Percentiles rank a stretch among this genome's conserved stretches.
Conservation (phyloP, 2,888 invertebrate genomes). For the Pterobdella sp. region DNA sequence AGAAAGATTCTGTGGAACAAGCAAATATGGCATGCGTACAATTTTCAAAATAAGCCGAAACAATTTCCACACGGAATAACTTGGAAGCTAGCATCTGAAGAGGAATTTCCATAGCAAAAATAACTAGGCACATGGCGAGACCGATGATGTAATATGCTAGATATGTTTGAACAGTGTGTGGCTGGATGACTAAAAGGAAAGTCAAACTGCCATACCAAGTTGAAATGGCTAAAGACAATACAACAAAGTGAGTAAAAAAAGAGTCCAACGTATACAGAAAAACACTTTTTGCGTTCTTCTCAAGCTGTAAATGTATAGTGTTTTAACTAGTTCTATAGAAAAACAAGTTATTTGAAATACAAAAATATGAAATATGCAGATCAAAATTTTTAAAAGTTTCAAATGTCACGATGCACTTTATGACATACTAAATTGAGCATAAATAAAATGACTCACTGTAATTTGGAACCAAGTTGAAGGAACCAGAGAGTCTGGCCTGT, state of each 20-base stretch:
- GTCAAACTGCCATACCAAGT: slow-evolving; percentile 30
- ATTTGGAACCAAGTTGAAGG: slow-evolving; percentile 27
- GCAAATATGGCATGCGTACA: not conserved
- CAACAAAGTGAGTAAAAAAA: slow-evolving; percentile 32
- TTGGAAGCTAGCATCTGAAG: not conserved
- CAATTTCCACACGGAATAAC: not conserved
- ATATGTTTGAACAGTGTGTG: slow-evolving; percentile 13
- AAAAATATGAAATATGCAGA: not conserved
- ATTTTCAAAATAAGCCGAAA: not conserved
- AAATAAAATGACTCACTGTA: slow-evolving; percentile 15
- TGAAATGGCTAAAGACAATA: slow-evolving; percentile 30
- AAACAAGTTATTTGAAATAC: not conserved
- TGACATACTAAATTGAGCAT: not conserved
- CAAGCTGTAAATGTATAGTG: slow-evolving; percentile 17
- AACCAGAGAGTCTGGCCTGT: slow-evolving; percentile 21
- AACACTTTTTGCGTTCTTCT: not conserved
- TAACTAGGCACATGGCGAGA: not conserved
- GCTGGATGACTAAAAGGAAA: slow-evolving; percentile 2
- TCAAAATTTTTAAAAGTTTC: not conserved
- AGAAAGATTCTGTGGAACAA: not conserved
- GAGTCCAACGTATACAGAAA: slow-evolving; percentile 29
- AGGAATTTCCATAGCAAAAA: slow-evolving; percentile 24
- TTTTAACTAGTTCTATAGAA: too few species aligned
- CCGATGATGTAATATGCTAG: slow-evolving; percentile 26
- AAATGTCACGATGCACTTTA: not conserved